Evolutionary conservation across 2,888 invertebrate species (phyloP).

Genomic region (Temnothorax ravouxi): DNA sequence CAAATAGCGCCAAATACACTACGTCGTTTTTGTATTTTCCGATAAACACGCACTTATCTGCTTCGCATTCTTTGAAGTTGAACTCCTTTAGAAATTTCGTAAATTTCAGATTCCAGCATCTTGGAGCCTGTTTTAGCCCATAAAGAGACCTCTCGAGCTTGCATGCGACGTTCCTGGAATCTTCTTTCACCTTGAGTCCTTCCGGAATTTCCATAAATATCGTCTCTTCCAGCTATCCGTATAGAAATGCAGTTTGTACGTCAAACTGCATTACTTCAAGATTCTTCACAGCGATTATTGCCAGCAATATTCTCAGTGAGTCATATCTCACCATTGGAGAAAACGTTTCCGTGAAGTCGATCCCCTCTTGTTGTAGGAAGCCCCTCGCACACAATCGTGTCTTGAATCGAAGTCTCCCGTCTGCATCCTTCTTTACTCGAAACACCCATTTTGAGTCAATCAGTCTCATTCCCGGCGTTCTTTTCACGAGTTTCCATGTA

Average conservation of each 20-base stretch:
- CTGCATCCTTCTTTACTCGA: neutral
- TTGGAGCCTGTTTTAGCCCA: too few species aligned
- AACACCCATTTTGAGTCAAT: neutral
- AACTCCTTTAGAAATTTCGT: too few species aligned
- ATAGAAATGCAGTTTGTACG: too few species aligned
- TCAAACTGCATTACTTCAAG: neutral
- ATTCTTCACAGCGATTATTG: neutral
- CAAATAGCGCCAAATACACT: too few species aligned
- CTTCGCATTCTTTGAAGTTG: too few species aligned
- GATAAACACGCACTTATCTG: too few species aligned
- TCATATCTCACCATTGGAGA: neutral
- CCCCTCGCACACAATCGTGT: neutral
- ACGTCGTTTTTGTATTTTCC: too few species aligned
- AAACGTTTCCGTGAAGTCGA: neutral
- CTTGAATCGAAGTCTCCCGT: neutral
- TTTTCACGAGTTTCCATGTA: neutral
- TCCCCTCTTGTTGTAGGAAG: neutral
- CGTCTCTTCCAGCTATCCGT: neutral
- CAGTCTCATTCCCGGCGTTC: constrained; percentile 1
- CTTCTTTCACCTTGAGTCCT: too few species aligned
- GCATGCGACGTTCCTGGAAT: too few species aligned
- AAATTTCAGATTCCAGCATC: too few species aligned
- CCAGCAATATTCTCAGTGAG: neutral
- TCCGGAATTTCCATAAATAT: neutral
- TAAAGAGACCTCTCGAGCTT: too few species aligned